Base-by-base conservation (phyloP, 2,797 vertebrate species). In the Hoplostethus mediterraneus region DNA sequence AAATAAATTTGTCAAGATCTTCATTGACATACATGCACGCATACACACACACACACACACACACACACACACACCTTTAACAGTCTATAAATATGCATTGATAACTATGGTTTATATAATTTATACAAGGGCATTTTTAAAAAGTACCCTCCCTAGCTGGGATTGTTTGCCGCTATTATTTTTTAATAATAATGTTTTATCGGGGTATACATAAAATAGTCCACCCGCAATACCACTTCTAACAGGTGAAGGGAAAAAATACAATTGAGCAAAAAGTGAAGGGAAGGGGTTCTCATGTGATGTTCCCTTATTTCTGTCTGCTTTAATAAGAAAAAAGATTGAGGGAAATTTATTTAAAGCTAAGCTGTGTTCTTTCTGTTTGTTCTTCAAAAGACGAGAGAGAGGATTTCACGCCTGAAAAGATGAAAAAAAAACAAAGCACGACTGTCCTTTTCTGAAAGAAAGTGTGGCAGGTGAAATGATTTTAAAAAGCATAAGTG, bases 31-130 rank as follows among this genome's bases (percentile, higher is more conserved):
- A 53, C 51, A 55, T n/a, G 36, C 36, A 36, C 49, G 45, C 33
- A 70, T 4, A 52, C 33, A 61, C 49, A 47, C 59, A 71, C 6
- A 8, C 25, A 13, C 52, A 31, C 42, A 47, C 67, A 81, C 48
- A 75, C 36, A 53, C 79, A 61, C 79, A 81, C 75, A 83, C 16
- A 73, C 71, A 65, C 57, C 58, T 68, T 79, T 74, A 82, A 71
- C 82, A 81, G 79, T 90, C 83, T 87, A 83, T 85, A 90, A 88
- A 86, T 89, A 84, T 87, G 87, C 88, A 90, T 82, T 87, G 71
- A 91, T 85, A 86, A 89, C 82, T 87, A 88, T 92, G 80, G 78
- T 93, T 94, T 94, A 83, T 93, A 93, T 94, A 85, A 93, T 94
- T 94, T 93, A 92, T 93, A 93, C 80, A 79, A 89, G 82, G 83